A percentile compares a stretch with the other conserved stretches of the same genome.
phyloP scores from a whole-genome alignment of 2,797 vertebrate genomes.

The Spinibarbus caldwelli region DNA sequence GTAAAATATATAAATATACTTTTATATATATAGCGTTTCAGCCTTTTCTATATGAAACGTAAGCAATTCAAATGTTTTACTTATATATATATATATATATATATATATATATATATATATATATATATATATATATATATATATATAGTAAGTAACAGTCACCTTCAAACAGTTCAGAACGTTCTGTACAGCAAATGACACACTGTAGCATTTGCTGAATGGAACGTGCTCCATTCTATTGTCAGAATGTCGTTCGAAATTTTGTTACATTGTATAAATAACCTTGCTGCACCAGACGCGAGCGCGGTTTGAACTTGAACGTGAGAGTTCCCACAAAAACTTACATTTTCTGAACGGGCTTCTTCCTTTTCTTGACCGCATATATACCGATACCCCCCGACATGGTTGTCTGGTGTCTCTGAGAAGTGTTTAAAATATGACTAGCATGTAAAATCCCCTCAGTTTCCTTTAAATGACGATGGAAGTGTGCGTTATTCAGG shows the following conservation, averaged over 20 bases:
- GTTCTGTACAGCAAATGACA: background rate
- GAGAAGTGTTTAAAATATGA: conserved; percentile 37
- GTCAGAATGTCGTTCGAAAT: background rate
- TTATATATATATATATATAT: background rate
- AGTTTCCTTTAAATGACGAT: background rate
- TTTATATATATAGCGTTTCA: background rate
- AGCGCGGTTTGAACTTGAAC: conserved; percentile 43
- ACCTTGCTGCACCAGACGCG: conserved; percentile 12
- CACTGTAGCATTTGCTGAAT: background rate
- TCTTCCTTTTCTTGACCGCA: conserved; percentile 82
- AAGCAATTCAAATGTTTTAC: no score
- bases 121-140: background rate
- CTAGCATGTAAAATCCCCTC: conserved; percentile 40
- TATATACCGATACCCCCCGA: conserved; percentile 73
- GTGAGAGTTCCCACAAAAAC: conserved; percentile 50
- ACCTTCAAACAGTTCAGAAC: background rate
- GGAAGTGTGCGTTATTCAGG: conserved; percentile 10
- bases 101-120: background rate
- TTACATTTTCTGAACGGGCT: conserved; percentile 84
- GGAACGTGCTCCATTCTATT: background rate
- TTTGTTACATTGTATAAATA: background rate
- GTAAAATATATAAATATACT: no score
- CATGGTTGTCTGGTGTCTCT: conserved; percentile 61
- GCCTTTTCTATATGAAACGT: background rate
- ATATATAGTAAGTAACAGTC: background rate